Evolutionary conservation across 2,888 invertebrate species (phyloP).

Genomic region (Pristionchus mayeri): DNA sequence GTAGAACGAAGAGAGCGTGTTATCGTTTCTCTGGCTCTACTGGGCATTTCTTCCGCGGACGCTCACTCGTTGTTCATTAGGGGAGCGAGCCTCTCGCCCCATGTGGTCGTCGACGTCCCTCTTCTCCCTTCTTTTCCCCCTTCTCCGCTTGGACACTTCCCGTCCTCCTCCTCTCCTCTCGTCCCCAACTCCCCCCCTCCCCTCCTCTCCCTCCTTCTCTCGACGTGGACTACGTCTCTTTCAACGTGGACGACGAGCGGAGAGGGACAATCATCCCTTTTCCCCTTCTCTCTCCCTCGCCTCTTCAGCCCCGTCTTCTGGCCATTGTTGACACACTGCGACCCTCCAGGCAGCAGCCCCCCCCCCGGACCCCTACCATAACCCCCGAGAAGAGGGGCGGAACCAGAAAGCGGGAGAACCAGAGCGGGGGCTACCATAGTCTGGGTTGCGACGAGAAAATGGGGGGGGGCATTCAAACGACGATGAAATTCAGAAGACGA

Average conservation of each 20-base stretch:
- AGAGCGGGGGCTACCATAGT: background rate
- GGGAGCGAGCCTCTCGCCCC: background rate
- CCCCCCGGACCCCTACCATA: background rate
- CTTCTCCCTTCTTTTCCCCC: background rate
- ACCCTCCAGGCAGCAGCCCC: background rate
- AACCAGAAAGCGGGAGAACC: background rate
- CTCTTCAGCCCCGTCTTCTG: conserved; percentile 25
- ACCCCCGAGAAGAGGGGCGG: background rate
- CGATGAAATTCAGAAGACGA: no score
- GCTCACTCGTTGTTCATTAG: no score
- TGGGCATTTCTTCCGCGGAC: no score
- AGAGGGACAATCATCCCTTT: conserved; percentile 34
- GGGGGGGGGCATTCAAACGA: no score
- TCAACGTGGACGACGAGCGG: conserved; percentile 14
- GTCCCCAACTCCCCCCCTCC: background rate
- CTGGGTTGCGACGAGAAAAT: no score
- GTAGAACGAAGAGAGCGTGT: no score
- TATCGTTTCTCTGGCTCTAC: no score
- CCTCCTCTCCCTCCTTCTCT: background rate
- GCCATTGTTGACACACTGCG: conserved; percentile 12
- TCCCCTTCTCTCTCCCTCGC: background rate
- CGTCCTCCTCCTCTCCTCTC: background rate
- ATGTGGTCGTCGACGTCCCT: no score
- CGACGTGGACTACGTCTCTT: conserved; percentile 13
- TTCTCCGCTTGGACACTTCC: conserved; percentile 7